Base-by-base conservation (phyloP, 1,140 invertebrate species). In the Lutraria rhynchaena region DNA sequence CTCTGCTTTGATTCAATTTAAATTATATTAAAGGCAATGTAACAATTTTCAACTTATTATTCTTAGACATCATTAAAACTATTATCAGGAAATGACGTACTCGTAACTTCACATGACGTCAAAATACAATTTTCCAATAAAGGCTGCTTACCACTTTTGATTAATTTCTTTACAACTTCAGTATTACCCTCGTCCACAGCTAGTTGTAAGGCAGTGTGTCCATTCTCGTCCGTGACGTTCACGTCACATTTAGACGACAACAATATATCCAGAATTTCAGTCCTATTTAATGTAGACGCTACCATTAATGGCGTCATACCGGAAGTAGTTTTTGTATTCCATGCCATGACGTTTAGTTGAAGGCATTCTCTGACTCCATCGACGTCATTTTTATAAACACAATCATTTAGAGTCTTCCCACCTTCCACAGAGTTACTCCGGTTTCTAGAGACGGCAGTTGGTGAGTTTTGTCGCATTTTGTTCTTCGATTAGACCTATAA, bases 201-300 rank as follows among this genome's bases (percentile, higher is more conserved):
- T 7, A 55, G 46, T 27, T 80, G 76, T 9, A 80, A 37, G 0
- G 76, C 51, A 0, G 76, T 80, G 22, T 80, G 69, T 70, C 76
- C 76, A 7, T 60, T 57, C 7, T 57, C 35, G 46, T 80, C 76
- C 5, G 51, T 70, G 9, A 49, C 63, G 17, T 67, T 80, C 9
- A 80, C 76, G 76, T 80, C 76, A 69, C 76, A 80, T 41, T 69
- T 58, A 7, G 76, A 58, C 11, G 76, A 46, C 63, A 80, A 58
- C 46, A 80, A 58, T 41, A 80, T 3, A 24, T 70, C 24, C 35
- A 80, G 11, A 29, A 80, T 60, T 57, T 69, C 63, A 37, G 55
- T 11, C 22, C 76, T 46, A 49, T 63, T 80, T 24, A 80, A 24
- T 11, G 49, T 55, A 19, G 76, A 51, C 5, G 76, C 76, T 22